Conservation (phyloP, 1,140 invertebrate genomes). For the Drosophila nebulosa region DNA sequence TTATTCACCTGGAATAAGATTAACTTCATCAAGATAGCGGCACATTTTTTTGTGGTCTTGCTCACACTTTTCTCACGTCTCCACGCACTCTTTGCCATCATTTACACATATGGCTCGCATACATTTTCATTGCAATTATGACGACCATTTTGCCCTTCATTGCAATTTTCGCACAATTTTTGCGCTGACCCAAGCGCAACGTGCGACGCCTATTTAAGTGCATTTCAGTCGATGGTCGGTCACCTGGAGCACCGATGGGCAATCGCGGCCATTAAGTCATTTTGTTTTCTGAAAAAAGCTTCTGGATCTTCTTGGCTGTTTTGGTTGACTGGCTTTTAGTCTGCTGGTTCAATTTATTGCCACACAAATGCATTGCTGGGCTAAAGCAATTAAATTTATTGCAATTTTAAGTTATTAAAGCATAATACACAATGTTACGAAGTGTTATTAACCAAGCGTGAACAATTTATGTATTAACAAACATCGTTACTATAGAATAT, state of each 20-base stretch:
- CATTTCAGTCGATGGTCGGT: constrained; percentile 11
- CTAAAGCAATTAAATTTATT: not conserved
- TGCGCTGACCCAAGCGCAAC: constrained; percentile 39
- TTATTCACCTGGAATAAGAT: constrained; percentile 14
- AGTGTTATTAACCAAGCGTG: not conserved
- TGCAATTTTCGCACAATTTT: constrained; percentile 15
- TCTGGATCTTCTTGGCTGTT: constrained; percentile 72
- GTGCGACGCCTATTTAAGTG: constrained; percentile 38
- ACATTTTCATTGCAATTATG: constrained; percentile 48
- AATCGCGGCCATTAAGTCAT: constrained; percentile 77
- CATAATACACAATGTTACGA: too few relatives aligned
- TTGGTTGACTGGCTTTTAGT: not conserved
- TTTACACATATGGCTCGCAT: constrained; percentile 5
- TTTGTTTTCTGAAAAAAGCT: constrained; percentile 76
- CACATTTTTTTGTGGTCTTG: constrained; percentile 25
- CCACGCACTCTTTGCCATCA: not conserved
- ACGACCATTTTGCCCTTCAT: constrained; percentile 25
- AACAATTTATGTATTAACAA: not conserved
- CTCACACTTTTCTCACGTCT: not conserved
- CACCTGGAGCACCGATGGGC: constrained; percentile 11
- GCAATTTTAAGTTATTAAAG: not conserved
- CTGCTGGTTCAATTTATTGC: not conserved
- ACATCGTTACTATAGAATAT: too few relatives aligned
- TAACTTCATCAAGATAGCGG: constrained; percentile 31
- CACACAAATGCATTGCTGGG: not conserved